Evolutionary conservation across 2,797 vertebrate genomes (phyloP).

Genomic region (Varecia variegata): DNA sequence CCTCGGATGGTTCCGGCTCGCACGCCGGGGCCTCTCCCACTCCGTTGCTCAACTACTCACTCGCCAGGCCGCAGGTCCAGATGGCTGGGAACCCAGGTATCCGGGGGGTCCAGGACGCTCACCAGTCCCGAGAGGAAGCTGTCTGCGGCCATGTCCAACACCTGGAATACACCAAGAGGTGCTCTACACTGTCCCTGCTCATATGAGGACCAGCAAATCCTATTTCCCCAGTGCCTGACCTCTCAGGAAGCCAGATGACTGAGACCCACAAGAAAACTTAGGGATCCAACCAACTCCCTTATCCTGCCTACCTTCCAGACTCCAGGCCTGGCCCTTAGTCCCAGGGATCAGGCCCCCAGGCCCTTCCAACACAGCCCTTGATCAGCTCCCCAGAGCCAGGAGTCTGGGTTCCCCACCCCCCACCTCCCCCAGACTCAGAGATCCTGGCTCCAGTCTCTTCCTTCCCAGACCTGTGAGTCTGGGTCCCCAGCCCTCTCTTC

Average conservation of each 20-base stretch:
- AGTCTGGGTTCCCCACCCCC: background rate
- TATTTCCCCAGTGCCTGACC: background rate
- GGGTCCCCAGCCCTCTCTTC: background rate
- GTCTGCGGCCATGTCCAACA: slow-evolving; percentile 66
- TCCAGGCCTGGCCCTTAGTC: background rate
- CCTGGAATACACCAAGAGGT: slow-evolving; percentile 27
- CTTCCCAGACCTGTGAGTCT: background rate
- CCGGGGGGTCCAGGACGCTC: slow-evolving; percentile 64
- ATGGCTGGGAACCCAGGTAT: slow-evolving; percentile 72
- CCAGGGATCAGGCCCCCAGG: background rate
- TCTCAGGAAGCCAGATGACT: background rate
- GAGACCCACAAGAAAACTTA: background rate
- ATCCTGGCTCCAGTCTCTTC: background rate
- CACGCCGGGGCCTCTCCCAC: rapidly evolving
- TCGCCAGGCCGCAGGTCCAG: slow-evolving; percentile 73
- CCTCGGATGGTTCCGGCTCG: rapidly evolving
- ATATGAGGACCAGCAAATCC: background rate
- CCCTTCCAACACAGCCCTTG: background rate
- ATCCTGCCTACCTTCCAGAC: background rate
- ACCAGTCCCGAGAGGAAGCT: slow-evolving; percentile 66
- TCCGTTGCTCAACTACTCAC: slow-evolving; percentile 43
- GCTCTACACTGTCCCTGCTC: background rate
- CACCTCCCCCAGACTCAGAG: background rate
- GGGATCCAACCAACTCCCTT: background rate
- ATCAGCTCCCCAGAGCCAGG: background rate